phyloP scores from a whole-genome alignment of 2,113 vertebrate genomes.

The Argyrosomus japonicus region DNA sequence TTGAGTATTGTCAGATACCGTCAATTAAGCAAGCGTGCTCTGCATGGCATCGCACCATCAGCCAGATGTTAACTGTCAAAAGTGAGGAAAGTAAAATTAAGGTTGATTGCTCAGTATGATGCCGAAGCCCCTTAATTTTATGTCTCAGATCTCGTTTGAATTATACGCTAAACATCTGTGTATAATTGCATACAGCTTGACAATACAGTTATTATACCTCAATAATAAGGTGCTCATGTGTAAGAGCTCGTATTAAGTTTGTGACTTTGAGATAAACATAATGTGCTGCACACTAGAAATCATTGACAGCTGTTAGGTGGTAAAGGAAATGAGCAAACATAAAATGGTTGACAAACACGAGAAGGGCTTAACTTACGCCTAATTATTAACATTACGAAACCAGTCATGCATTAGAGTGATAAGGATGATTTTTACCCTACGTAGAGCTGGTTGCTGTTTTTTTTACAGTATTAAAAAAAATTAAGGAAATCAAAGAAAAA shows the following conservation, averaged over 20 bases:
- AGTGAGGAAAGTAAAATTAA: slow-evolving; percentile 37
- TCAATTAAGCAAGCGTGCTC: slow-evolving; percentile 8
- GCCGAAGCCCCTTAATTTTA: slow-evolving; percentile 33
- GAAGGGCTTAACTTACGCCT: not conserved
- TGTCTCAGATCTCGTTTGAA: slow-evolving; percentile 6
- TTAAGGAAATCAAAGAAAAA: not conserved
- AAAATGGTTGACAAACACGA: not conserved
- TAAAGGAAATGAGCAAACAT: not conserved
- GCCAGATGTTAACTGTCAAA: slow-evolving; percentile 49
- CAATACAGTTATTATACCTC: not conserved
- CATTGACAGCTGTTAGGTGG: slow-evolving; percentile 7
- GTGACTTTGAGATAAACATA: slow-evolving; percentile 33
- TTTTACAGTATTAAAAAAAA: not conserved
- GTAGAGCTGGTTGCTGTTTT: not conserved
- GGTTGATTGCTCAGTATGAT: slow-evolving; percentile 55
- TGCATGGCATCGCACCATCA: not conserved
- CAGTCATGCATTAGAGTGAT: not conserved
- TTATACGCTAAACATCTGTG: not conserved
- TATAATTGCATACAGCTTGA: slow-evolving; percentile 9
- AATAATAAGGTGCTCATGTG: not conserved
- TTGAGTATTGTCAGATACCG: slow-evolving; percentile 23
- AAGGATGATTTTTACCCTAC: not conserved
- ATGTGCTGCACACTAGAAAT: not conserved
- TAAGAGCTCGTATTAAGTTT: slow-evolving; percentile 1
- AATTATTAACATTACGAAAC: not conserved